Base-by-base conservation (phyloP, 1,140 invertebrate genomes). In the Drosophila serrata region DNA sequence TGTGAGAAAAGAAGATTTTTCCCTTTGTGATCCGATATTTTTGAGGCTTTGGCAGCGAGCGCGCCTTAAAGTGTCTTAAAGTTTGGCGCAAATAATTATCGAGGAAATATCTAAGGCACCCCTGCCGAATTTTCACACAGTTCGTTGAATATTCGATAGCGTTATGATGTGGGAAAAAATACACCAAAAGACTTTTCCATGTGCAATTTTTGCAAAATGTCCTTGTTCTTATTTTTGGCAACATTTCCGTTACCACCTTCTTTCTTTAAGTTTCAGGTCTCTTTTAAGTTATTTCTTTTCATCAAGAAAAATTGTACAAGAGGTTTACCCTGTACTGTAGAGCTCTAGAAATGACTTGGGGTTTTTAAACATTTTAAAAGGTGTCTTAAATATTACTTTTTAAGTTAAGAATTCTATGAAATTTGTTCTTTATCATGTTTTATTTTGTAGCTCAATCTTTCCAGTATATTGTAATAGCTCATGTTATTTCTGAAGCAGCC, bases 1-100 rank as follows among this genome's bases (percentile, higher is more conserved):
- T 49, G 55, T 60, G 73, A 61, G 49, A 39, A 57, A 57, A 62
- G 56, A 57, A 56, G 19, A 61, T 24, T 57, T 67, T 68, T 72
- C 24, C 49, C 62, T 68, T 78, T 78, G 75, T 69, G 75, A 77
- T 69, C 43, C 56, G 64, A 78, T 78, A 77, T 62, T 57, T 70
- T 46, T 39, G 24, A 46, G 62, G 55, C 56, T 67, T 67, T 75
- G 35, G 49, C 37, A 22, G 17, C 22, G 29, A 33, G 33, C 8
- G 43, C 12, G 6, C 27, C 15, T 78, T 78, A 70, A 70, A 78
- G 75, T 46, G 37, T 51, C 75, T 64, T 62, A 40, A 59, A 73
- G 56, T 48, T 22, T 22, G 31, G 37, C 35, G 29, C 19, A 22
- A 55, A 62, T 81, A 75, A 82, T 82, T 78, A 81, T 60, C 56